Evolutionary conservation across 2,888 invertebrate genomes (phyloP), one percentile per base, ranked within the genome.

Genomic region (Stenchaetothrips biformis): DNA sequence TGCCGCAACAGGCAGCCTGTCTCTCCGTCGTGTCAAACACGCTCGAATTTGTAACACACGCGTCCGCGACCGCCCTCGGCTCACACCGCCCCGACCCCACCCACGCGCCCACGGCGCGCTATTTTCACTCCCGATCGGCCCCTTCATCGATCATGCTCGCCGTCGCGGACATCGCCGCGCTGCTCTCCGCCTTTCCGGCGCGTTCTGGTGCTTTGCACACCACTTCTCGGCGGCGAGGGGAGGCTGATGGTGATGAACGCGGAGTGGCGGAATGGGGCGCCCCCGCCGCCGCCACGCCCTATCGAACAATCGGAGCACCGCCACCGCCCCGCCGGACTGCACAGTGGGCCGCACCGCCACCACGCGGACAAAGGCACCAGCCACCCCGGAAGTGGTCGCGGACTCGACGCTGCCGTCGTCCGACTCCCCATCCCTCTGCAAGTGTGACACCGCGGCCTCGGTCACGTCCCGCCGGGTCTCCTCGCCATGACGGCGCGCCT

Each of bases 191-290:
- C 16, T 16, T 16, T 53, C 13, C 13, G 53, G 53, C 53, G 53
- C 53, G 37, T 37, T 37, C 37, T 37, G 37, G 37, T 37, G 37
- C 37, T 37, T 37, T 37, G 37, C 37, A 37, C 37, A 37, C 37
- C 37, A 13, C 53, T 16, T 8, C 59, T 59, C 13, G 59, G 59
- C 16, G 59, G 59, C 59, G 59, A 13, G 18, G 59, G 59, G 18
- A 18, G 59, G 13, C 67, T 74, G 67, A 74, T 74, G 67, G 67
- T 74, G 67, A 74, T 74, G 67, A 74, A 74, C 25, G 67, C 7
- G 67, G 11, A 74, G 67, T 74, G 67, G 67, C 25, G 67, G 67
- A 74, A 74, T 74, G 13, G 18, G 53, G 13, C 53, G 53, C 13
- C 53, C 53, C 53, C 37, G 37, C 37, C 37, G 37, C 37, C 37